Conservation (phyloP, 2,113 vertebrate genomes). For the Passer domesticus region DNA sequence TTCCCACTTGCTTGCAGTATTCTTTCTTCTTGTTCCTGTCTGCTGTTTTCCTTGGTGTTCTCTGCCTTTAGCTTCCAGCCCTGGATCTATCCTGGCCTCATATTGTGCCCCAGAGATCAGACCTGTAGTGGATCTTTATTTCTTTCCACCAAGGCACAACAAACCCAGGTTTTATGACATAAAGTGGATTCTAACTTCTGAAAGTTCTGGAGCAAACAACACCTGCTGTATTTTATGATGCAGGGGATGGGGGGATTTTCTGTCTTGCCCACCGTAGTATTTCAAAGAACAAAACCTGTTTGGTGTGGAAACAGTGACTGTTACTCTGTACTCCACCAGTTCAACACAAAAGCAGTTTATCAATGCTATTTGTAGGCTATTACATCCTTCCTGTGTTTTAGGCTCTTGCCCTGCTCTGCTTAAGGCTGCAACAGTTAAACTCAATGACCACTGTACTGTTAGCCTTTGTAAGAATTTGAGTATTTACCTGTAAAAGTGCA, state of each 20-base stretch:
- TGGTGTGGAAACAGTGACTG: not conserved
- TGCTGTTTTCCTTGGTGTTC: not conserved
- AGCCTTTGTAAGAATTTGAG: not conserved
- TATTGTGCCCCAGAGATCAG: not conserved
- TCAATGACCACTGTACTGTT: not conserved
- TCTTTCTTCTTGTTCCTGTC: not conserved
- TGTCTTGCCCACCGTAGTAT: not conserved
- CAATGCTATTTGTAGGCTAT: not conserved
- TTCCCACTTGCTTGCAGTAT: not conserved
- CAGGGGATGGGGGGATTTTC: not conserved
- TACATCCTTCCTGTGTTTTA: not conserved
- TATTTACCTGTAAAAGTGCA: not conserved
- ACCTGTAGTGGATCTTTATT: not conserved
- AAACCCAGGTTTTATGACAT: not conserved
- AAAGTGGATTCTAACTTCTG: not conserved
- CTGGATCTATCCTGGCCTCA: not conserved
- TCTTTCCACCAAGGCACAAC: not conserved
- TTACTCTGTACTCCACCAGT: not conserved
- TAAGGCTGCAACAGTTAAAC: not conserved
- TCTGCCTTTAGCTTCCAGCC: not conserved
- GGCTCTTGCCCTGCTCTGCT: not conserved
- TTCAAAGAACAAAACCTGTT: not conserved
- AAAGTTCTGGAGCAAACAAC: not conserved
- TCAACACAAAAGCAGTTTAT: not conserved
- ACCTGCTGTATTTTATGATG: not conserved